Base-by-base conservation (phyloP, 2,888 invertebrate genomes). In the Chalcosyrphus nemorum region DNA sequence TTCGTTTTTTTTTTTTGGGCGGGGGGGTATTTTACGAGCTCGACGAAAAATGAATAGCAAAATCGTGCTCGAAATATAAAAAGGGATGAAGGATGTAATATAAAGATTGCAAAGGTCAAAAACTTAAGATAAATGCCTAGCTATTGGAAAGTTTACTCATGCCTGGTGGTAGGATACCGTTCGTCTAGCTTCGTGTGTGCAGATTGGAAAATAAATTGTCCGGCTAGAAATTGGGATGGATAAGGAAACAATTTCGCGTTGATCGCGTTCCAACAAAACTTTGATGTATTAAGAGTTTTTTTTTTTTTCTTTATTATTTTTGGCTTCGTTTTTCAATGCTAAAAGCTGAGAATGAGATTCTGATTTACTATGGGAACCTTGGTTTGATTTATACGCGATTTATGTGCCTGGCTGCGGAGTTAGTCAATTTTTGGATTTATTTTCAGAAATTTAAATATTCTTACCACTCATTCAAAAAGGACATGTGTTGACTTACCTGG, bases 31-130 rank as follows among this genome's bases (percentile, higher is more conserved):
- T 84, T 84, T 84, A 84, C 74, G 84, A 84, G 74, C 68, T 75
- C 80, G 35, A 63, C 74, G 74, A 84, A 84, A 84, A 84, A 85
- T 85, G 81, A 85, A 85, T 81, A 81, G 85, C 59, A 71, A 81
- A 85, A 85, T 81, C 85, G 85, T 85, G 85, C 71, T 54, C 15
- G 41, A 85, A 85, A 85, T 85, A 75, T 75, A 75, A 71, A 81
- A 56, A 56, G 27, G 45, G 54, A 57, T 50, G 66, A 75, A 66
- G 57, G 65, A 54, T 74, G 61, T 63, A 41, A 21, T 38, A 43
- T 57, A 56, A 61, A 72, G 61, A 66, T 50, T 70, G 74, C 63
- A 84, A 84, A 84, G 84, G 84, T 80, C 84, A 84, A 41, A 78
- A 75, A 63, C 74, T 75, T 63, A 74, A 75, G 57, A 72, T 72